These are phyloP conservation scores for Apocheima hispidaria DNA, from an alignment of 2,888 invertebrate genomes.

Conservation along the genomic window DNA sequence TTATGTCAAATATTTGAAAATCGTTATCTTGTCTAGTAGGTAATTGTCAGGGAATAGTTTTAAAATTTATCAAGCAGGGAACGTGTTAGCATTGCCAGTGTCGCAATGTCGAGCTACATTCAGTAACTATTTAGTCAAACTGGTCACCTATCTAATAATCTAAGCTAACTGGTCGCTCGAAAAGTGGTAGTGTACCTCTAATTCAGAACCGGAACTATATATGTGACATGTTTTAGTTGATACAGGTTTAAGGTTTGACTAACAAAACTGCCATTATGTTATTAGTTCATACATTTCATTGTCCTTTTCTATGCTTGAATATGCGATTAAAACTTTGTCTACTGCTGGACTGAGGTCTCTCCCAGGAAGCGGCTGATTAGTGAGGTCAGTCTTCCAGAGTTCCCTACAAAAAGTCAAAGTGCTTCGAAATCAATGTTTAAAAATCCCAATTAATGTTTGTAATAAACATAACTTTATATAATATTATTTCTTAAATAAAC, in stretches of 20 bases:
- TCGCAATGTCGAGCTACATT: slow-evolving; percentile 21
- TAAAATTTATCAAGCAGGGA: slow-evolving; percentile 5
- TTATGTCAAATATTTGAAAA: no score
- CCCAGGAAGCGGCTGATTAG: no score
- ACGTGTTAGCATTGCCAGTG: slow-evolving; percentile 12
- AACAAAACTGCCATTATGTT: slow-evolving; percentile 4
- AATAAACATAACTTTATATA: no score
- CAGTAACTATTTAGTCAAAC: slow-evolving; percentile 24
- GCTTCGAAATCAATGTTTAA: no score
- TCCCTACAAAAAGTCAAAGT: no score
- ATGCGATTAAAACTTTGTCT: no score
- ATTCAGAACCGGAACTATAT: slow-evolving; percentile 43
- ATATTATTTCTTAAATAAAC: no score
- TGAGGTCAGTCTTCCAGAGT: no score
- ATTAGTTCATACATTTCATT: no score
- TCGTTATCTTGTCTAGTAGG: neutral
- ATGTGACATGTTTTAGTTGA: slow-evolving; percentile 15
- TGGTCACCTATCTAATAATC: slow-evolving; percentile 25
- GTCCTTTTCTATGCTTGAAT: no score
- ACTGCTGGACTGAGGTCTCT: no score
- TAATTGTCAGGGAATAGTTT: slow-evolving; percentile 4
- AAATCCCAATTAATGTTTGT: no score
- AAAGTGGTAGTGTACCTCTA: slow-evolving; percentile 35
- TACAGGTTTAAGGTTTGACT: slow-evolving; percentile 17
- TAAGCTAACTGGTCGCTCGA: slow-evolving; percentile 33